Evolutionary conservation across 2,888 invertebrate species (phyloP).

Genomic region (Argyresthia albistria): DNA sequence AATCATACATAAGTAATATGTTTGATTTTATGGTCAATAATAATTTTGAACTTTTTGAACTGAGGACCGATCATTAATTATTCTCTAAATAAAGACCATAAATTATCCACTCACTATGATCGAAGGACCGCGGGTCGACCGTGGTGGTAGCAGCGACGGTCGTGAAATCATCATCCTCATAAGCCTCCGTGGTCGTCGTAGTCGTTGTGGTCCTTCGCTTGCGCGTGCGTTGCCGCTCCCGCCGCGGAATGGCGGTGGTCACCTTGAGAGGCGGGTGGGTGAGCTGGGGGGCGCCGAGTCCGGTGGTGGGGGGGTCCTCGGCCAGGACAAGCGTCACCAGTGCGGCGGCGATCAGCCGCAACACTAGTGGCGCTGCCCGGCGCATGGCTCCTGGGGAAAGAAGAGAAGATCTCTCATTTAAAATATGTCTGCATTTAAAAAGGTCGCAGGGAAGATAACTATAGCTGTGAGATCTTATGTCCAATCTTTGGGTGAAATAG

Average conservation of each 20-base stretch:
- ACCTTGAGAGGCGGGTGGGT: neutral
- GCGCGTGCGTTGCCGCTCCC: constrained; percentile 35
- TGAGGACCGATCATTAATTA: no score
- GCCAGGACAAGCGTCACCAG: constrained; percentile 53
- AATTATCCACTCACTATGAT: constrained; percentile 46
- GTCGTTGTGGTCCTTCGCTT: constrained; percentile 47
- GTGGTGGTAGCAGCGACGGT: constrained; percentile 43
- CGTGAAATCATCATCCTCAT: constrained; percentile 39
- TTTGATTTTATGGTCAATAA: no score
- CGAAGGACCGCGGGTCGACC: constrained; percentile 44
- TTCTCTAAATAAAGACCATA: constrained; percentile 4
- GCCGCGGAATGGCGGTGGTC: constrained; percentile 11
- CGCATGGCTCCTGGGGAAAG: constrained; percentile 41
- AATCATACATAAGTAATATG: no score
- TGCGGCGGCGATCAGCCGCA: constrained; percentile 48
- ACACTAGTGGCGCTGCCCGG: constrained; percentile 58
- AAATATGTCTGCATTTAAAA: no score
- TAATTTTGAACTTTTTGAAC: no score
- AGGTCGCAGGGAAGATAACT: no score
- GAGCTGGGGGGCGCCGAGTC: neutral
- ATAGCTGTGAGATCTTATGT: no score
- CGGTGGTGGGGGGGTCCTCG: constrained; percentile 14
- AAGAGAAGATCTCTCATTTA: neutral
- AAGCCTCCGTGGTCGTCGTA: constrained; percentile 25
- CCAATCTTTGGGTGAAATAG: no score